Evolutionary conservation across 2,797 vertebrate species (phyloP).

Genomic region (Selene dorsalis): DNA sequence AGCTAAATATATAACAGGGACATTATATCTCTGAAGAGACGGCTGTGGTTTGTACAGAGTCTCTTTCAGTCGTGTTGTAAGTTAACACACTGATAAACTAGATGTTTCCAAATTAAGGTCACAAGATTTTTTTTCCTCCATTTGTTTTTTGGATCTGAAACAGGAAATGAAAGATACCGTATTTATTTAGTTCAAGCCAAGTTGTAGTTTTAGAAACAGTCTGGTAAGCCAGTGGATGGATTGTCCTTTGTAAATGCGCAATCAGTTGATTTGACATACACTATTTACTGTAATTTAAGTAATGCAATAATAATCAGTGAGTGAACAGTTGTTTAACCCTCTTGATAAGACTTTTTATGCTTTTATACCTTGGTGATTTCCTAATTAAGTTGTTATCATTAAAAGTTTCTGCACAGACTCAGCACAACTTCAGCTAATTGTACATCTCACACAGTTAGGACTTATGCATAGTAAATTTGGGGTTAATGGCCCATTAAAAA

Average conservation of each 20-base stretch:
- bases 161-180: background rate
- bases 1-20: constrained; percentile 67
- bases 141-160: constrained; percentile 13
- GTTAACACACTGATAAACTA: constrained; percentile 37
- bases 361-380: no score
- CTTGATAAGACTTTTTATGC: no score
- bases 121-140: constrained; percentile 1
- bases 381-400: no score
- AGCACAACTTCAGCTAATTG: no score
- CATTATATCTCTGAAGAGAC: constrained; percentile 34
- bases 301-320: background rate
- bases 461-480: no score
- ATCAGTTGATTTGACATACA: constrained; percentile 1
- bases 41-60: constrained; percentile 43
- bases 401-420: no score
- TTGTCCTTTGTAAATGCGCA: background rate
- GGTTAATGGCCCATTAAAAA: no score
- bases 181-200: background rate
- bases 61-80: constrained; percentile 30
- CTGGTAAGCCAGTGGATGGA: background rate
- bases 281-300: background rate
- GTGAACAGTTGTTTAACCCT: no score
- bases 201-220: constrained; percentile 4
- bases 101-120: constrained; percentile 43
- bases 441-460: no score